A percentile compares a stretch with the other conserved stretches of the same genome.
Conservation (phyloP, 2,888 invertebrate species). For the Ecliptopera silaceata region DNA sequence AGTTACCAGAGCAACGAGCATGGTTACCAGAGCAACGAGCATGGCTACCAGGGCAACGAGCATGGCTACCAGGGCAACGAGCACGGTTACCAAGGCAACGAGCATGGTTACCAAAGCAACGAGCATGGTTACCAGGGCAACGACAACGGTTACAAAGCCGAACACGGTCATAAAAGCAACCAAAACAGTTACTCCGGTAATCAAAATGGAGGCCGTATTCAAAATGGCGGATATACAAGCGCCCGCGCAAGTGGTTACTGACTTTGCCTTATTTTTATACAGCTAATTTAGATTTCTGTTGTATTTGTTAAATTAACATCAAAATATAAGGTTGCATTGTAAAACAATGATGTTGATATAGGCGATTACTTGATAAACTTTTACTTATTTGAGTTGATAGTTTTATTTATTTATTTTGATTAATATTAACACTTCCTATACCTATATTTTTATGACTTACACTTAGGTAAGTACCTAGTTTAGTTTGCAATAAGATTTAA, state of each 20-base stretch:
- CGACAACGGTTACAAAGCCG: constrained; percentile 25
- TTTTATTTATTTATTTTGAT: too few species aligned
- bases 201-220: constrained; percentile 27
- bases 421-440: too few species aligned
- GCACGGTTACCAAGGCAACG: constrained; percentile 24
- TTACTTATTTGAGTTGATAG: background rate
- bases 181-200: constrained; percentile 28
- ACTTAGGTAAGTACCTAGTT: too few species aligned
- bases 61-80: constrained; percentile 34
- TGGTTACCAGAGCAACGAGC: constrained; percentile 33
- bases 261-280: constrained; percentile 37
- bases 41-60: constrained; percentile 27
- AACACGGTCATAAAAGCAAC: constrained; percentile 34
- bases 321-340: constrained; percentile 4
- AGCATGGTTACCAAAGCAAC: constrained; percentile 36
- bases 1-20: constrained; percentile 29
- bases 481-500: too few species aligned
- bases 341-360: background rate
- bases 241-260: constrained; percentile 49
- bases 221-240: constrained; percentile 44
- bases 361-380: background rate
- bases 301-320: too few species aligned
- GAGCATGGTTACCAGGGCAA: constrained; percentile 22
- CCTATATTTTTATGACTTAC: too few species aligned
- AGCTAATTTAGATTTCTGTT: constrained; percentile 19